Conservation (phyloP, 2,888 invertebrate species). For the Cyclophora punctaria region DNA sequence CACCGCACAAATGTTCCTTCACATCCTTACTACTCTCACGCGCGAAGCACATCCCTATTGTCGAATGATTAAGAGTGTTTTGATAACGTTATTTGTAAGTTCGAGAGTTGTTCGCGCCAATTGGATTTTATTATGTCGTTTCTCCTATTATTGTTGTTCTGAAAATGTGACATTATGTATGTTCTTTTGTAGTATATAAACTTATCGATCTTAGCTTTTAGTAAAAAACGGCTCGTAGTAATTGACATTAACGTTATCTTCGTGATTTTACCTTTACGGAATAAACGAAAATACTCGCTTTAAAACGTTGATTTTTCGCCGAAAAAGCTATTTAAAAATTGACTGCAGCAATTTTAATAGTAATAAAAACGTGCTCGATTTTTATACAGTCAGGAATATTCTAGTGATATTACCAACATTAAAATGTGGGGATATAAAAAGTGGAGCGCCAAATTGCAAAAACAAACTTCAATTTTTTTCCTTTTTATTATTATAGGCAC, state of each 20-base stretch:
- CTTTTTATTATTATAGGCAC: constrained; percentile 33
- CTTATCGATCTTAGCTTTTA: too few species aligned
- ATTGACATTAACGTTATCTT: too few species aligned
- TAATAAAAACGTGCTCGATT: constrained; percentile 10
- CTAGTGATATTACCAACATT: constrained; percentile 20
- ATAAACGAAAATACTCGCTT: constrained; percentile 3
- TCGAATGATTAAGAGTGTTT: constrained; percentile 37
- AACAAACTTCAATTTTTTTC: constrained; percentile 26
- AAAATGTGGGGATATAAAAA: constrained; percentile 26
- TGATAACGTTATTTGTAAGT: constrained; percentile 34
- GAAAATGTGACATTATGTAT: too few species aligned
- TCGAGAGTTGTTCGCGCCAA: constrained; percentile 23
- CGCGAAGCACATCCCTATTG: constrained; percentile 12
- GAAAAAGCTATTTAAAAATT: constrained; percentile 1
- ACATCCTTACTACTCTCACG: neutral
- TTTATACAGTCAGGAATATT: constrained; percentile 13
- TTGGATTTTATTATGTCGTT: constrained; percentile 32
- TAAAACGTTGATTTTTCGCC: constrained; percentile 1
- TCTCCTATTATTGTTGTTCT: constrained; percentile 18
- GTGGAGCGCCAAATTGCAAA: constrained; percentile 27
- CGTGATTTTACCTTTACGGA: too few species aligned
- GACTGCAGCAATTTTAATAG: constrained; percentile 4
- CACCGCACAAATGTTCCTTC: too few species aligned
- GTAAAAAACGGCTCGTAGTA: too few species aligned
- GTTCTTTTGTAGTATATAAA: neutral